Conservation (phyloP, 1,140 invertebrate species). For the Coelopa frigida region DNA sequence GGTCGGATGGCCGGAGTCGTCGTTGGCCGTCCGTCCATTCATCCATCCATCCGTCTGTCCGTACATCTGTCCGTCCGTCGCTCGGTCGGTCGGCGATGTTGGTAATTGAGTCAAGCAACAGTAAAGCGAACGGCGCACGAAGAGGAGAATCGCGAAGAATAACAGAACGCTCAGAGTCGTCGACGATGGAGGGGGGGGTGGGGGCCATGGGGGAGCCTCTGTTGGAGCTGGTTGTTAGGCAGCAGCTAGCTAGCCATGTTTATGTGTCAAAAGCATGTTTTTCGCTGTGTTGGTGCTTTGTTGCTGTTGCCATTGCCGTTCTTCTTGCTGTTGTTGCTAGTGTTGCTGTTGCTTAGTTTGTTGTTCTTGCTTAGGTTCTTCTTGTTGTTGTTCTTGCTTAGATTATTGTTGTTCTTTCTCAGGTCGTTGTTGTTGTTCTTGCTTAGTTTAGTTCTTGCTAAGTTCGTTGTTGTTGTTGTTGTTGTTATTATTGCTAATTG, state of each 20-base stretch:
- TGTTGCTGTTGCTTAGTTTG: slow-evolving; percentile 7
- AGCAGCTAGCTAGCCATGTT: too few relatives aligned
- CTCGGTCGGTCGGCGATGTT: too few relatives aligned
- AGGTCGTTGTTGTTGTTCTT: too few relatives aligned
- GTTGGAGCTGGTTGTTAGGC: too few relatives aligned
- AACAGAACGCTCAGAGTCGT: slow-evolving; percentile 43
- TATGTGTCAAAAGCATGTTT: too few relatives aligned
- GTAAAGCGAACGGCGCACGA: slow-evolving; percentile 33
- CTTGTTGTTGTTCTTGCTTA: slow-evolving; percentile 2
- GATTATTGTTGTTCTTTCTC: slow-evolving; percentile 5
- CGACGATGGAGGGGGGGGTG: too few relatives aligned
- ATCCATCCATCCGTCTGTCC: too few relatives aligned
- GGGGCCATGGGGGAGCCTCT: too few relatives aligned
- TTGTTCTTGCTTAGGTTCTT: neutral
- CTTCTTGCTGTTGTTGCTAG: neutral
- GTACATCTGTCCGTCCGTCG: too few relatives aligned
- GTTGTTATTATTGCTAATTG: slow-evolving; percentile 8
- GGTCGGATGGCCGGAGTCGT: too few relatives aligned
- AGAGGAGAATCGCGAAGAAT: slow-evolving; percentile 34
- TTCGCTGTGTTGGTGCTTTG: too few relatives aligned
- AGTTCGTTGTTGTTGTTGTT: neutral
- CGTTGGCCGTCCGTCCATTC: too few relatives aligned
- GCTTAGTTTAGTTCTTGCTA: neutral
- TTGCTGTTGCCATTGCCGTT: neutral
- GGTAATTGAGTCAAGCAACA: slow-evolving; percentile 33